A percentile compares a stretch with the other conserved stretches of the same genome.
These are phyloP conservation scores for Leucophenga maculata DNA, from an alignment of 2,888 invertebrate genomes.

Conservation along the genomic window DNA sequence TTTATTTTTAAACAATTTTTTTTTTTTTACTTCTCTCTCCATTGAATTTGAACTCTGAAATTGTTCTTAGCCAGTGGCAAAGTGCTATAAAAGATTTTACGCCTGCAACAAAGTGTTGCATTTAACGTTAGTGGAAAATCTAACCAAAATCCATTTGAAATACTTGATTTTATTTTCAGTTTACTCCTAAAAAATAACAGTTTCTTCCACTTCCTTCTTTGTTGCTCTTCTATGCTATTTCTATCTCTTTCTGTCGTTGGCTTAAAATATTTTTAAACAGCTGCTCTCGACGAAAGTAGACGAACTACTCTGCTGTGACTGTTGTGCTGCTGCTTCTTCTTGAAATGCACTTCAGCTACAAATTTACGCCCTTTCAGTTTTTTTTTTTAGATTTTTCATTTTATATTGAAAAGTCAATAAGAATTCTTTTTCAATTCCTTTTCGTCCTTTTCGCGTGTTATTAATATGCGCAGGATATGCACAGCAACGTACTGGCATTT, in stretches of 20 bases:
- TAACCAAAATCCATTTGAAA: constrained; percentile 16
- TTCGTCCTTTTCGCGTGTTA: no score
- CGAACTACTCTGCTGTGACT: no score
- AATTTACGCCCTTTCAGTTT: no score
- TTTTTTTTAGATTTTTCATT: not conserved
- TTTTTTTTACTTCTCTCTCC: not conserved
- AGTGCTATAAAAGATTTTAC: not conserved
- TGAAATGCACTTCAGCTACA: no score
- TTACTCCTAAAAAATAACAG: no score
- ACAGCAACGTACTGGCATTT: no score
- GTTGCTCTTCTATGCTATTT: not conserved
- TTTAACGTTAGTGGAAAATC: constrained; percentile 7
- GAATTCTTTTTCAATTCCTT: not conserved
- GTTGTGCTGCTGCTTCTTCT: not conserved
- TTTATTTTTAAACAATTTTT: not conserved
- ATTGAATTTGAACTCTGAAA: not conserved
- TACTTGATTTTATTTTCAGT: not conserved
- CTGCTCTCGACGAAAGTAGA: not conserved
- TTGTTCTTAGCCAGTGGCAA: not conserved
- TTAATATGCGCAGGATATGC: no score
- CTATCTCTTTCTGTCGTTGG: not conserved
- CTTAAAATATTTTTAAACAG: constrained; percentile 1
- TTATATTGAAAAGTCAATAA: no score
- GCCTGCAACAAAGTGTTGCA: not conserved
- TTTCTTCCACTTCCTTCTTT: not conserved